A percentile compares a stretch with the other conserved stretches of the same genome.
phyloP scores from a whole-genome alignment of 2,888 invertebrate genomes.

The Lasius fuliginosus region DNA sequence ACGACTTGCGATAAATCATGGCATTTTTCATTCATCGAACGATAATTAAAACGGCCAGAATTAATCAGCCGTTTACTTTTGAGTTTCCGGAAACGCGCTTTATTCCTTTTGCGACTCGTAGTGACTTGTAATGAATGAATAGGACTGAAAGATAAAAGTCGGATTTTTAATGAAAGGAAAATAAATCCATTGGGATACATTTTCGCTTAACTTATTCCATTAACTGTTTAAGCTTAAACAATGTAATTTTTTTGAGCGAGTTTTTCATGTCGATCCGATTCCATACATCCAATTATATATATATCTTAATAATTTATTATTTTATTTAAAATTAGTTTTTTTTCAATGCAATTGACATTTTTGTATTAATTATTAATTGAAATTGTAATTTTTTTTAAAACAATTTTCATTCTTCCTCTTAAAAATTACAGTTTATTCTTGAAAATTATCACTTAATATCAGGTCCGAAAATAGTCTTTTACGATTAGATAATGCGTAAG shows the following conservation, averaged over 20 bases:
- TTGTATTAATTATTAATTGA: neutral
- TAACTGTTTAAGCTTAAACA: neutral
- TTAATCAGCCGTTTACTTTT: neutral
- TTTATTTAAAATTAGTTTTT: slow-evolving; percentile 14
- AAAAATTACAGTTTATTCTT: neutral
- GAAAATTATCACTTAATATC: neutral
- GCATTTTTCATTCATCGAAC: slow-evolving; percentile 9
- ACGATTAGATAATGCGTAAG: slow-evolving; percentile 4
- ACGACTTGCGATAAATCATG: slow-evolving; percentile 62
- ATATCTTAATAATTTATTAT: slow-evolving; percentile 7
- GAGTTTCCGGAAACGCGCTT: neutral
- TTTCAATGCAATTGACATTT: slow-evolving; percentile 23
- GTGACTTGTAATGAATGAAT: neutral
- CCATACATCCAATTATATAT: neutral
- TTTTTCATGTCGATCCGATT: neutral
- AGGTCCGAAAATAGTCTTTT: neutral
- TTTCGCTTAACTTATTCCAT: slow-evolving; percentile 1
- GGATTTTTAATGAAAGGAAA: slow-evolving; percentile 18
- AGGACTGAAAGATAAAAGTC: neutral
- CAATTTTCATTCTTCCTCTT: neutral
- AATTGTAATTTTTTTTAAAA: neutral
- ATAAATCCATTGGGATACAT: neutral
- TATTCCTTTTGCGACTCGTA: neutral
- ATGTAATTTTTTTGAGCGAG: neutral
- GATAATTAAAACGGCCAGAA: neutral